phyloP scores from a whole-genome alignment of 1,140 invertebrate genomes.

The Heliconius melpomene region DNA sequence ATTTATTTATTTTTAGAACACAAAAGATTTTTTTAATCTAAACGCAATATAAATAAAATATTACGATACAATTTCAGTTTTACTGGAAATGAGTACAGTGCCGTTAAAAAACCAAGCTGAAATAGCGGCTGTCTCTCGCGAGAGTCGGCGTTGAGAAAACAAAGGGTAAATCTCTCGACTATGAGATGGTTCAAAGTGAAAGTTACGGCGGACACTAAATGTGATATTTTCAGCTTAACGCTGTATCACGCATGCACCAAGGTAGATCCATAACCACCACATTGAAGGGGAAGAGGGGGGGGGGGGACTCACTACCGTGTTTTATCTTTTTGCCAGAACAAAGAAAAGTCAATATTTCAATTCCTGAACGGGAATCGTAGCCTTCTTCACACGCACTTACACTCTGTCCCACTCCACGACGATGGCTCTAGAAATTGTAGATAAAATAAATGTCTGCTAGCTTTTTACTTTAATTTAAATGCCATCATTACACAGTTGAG shows the following conservation, averaged over 20 bases:
- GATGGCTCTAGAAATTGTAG: too few species aligned
- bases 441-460: too few species aligned
- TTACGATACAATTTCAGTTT: neutral
- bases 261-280: neutral
- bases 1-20: neutral
- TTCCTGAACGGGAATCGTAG: too few species aligned
- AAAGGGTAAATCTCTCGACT: slow-evolving; percentile 29
- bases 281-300: too few species aligned
- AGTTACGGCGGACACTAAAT: neutral
- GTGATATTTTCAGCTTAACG: neutral
- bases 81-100: neutral
- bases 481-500: too few species aligned
- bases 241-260: neutral
- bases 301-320: too few species aligned
- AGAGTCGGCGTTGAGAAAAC: slow-evolving; percentile 29
- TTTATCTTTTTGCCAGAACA: too few species aligned
- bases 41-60: slow-evolving; percentile 2
- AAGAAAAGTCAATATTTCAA: too few species aligned
- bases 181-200: neutral
- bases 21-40: neutral
- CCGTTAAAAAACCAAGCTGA: slow-evolving; percentile 9
- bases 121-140: slow-evolving; percentile 19
- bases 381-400: too few species aligned
- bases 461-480: too few species aligned
- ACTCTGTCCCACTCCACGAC: too few species aligned